phyloP scores from a whole-genome alignment of 2,797 vertebrate genomes.

The Coracias cyanogaster region DNA sequence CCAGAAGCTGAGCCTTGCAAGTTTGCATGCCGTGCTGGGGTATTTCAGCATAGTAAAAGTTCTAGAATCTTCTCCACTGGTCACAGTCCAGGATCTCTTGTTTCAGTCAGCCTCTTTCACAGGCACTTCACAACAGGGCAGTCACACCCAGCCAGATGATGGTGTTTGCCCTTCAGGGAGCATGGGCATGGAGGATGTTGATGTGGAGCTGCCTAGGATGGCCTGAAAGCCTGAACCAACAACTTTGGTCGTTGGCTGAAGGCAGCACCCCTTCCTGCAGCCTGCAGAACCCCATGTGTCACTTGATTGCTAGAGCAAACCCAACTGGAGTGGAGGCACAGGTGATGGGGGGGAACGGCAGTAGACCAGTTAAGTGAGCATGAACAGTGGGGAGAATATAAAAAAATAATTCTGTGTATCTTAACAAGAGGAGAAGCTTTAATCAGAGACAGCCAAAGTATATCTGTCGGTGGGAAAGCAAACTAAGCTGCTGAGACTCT shows the following conservation, averaged over 20 bases:
- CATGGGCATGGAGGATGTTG: accelerated
- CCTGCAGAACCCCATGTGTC: neutral
- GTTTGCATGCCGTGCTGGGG: neutral
- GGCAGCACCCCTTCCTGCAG: neutral
- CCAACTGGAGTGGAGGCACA: neutral
- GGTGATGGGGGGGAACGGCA: neutral
- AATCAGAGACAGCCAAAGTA: neutral
- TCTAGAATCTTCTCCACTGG: neutral
- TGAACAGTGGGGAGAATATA: neutral
- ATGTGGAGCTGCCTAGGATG: neutral
- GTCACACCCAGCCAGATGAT: neutral
- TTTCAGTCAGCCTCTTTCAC: neutral
- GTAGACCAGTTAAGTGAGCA: neutral
- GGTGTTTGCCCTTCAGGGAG: neutral
- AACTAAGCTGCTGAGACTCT: slow-evolving; percentile 12
- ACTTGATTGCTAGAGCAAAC: neutral
- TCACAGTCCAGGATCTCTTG: neutral
- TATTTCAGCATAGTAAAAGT: neutral
- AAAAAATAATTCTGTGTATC: slow-evolving; percentile 23
- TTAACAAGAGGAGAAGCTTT: neutral
- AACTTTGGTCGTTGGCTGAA: neutral
- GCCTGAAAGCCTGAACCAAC: neutral
- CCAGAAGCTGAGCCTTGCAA: neutral
- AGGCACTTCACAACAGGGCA: neutral
- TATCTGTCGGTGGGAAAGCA: neutral